Percentiles rank a stretch among this genome's conserved stretches.
Conservation (phyloP, 2,797 vertebrate genomes). For the Pygocentrus nattereri region DNA sequence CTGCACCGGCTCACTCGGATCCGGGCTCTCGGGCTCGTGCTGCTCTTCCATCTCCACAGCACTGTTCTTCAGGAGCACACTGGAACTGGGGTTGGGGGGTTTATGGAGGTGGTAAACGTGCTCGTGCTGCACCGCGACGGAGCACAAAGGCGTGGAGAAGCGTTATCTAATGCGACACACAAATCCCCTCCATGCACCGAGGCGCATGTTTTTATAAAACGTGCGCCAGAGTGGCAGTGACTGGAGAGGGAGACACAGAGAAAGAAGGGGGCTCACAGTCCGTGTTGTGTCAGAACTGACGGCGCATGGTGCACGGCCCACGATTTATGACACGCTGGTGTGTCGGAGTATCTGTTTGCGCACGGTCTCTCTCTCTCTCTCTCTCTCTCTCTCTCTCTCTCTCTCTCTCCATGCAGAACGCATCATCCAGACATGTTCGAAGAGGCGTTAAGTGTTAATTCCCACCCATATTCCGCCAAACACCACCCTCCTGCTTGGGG, state of each 20-base stretch:
- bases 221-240: slow-evolving; percentile 22
- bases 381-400: not conserved
- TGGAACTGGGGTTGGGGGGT: not conserved
- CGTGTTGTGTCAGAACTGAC: slow-evolving; percentile 65
- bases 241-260: no score
- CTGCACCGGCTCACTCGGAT: slow-evolving; percentile 75
- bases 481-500: not conserved
- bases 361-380: slow-evolving; percentile 42
- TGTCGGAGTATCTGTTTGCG: slow-evolving; percentile 70
- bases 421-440: slow-evolving; percentile 79
- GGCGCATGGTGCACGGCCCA: slow-evolving; percentile 50
- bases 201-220: slow-evolving; percentile 38
- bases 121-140: not conserved
- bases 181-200: slow-evolving; percentile 22
- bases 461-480: not conserved
- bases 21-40: slow-evolving; percentile 71
- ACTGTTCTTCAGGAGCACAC: not conserved
- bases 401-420: slow-evolving; percentile 72
- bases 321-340: slow-evolving; percentile 81
- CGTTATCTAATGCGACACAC: slow-evolving; percentile 37
- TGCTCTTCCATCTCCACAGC: slow-evolving; percentile 76
- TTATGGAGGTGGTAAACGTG: not conserved
- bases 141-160: not conserved
- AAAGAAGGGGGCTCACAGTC: slow-evolving; percentile 49
- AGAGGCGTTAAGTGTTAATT: slow-evolving; percentile 40